These are phyloP conservation scores for Hypanus sabinus DNA, from an alignment of 2,113 vertebrate genomes.

Conservation along the genomic window DNA sequence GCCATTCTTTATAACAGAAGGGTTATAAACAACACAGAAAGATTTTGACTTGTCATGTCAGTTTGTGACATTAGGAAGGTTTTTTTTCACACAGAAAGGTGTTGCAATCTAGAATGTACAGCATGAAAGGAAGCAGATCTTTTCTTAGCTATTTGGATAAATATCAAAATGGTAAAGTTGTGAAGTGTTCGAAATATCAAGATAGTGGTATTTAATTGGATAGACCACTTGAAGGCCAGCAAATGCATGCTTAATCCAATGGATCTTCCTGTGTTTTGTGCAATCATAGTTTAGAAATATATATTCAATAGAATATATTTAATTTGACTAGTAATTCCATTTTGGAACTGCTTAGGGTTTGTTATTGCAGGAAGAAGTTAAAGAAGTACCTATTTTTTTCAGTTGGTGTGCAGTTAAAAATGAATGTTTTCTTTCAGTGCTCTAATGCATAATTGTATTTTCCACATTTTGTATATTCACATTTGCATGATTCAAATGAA, in stretches of 20 bases:
- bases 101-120: too few species aligned
- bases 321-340: background rate
- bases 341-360: background rate
- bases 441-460: background rate
- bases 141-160: background rate
- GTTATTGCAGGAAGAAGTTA: background rate
- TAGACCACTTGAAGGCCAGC: background rate
- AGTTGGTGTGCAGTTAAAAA: too few species aligned
- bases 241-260: background rate
- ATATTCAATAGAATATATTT: background rate
- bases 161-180: background rate
- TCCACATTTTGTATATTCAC: background rate
- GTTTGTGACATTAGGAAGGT: background rate
- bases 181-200: background rate
- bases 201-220: background rate
- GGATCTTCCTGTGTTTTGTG: background rate
- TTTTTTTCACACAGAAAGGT: background rate
- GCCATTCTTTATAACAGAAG: background rate
- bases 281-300: background rate
- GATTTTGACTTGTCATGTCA: background rate
- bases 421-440: background rate
- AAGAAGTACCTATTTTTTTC: too few species aligned
- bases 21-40: background rate
- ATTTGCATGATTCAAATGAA: background rate
- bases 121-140: background rate